Evolutionary conservation across 2,888 invertebrate genomes (phyloP).

Genomic region (Brachyptera risi): DNA sequence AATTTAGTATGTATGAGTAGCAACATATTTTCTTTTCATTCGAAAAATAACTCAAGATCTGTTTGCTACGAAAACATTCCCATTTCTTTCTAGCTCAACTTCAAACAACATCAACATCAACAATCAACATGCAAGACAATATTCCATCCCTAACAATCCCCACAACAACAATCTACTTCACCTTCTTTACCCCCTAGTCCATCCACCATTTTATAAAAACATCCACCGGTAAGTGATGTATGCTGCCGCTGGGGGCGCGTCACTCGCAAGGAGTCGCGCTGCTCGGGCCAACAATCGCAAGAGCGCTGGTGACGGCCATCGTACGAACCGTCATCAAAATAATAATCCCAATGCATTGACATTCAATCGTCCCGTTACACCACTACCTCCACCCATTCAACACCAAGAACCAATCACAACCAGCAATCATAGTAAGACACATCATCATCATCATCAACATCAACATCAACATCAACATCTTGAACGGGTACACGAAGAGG

Average conservation of each 20-base stretch:
- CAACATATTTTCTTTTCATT: no score
- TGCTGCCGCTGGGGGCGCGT: slow-evolving; percentile 85
- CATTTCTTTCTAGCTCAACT: slow-evolving; percentile 4
- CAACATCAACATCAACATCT: slow-evolving; percentile 36
- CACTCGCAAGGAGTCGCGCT: slow-evolving; percentile 78
- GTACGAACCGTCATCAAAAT: slow-evolving; percentile 47
- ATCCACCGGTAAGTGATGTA: no score
- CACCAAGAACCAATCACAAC: slow-evolving; percentile 12
- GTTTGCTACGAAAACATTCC: no score
- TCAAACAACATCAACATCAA: no score
- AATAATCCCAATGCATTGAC: slow-evolving; percentile 11
- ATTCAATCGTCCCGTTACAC: slow-evolving; percentile 22
- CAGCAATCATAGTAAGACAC: slow-evolving; percentile 40
- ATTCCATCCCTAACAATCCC: background rate
- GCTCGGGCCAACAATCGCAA: slow-evolving; percentile 53
- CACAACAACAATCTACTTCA: background rate
- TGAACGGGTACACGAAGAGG: slow-evolving; percentile 32
- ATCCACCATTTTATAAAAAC: background rate
- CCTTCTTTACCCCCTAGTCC: slow-evolving; percentile 8
- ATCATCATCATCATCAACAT: slow-evolving; percentile 37
- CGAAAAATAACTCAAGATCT: no score
- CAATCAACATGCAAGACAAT: slow-evolving; percentile 11
- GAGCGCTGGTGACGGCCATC: slow-evolving; percentile 50
- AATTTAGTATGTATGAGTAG: no score
- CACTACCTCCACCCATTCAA: slow-evolving; percentile 21